phyloP scores from a whole-genome alignment of 1,140 invertebrate genomes.

The Zaprionus nigranus region DNA sequence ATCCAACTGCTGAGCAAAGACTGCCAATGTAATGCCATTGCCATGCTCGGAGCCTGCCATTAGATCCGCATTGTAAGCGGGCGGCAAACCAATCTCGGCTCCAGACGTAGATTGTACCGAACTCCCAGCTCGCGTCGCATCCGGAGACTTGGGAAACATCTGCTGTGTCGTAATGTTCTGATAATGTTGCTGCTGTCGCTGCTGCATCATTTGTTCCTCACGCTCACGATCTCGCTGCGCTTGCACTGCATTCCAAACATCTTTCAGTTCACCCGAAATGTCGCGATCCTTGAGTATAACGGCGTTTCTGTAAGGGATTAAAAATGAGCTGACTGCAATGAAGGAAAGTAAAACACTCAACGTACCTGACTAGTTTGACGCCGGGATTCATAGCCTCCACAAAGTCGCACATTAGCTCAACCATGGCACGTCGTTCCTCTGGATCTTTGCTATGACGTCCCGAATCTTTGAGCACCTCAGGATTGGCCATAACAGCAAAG shows the following conservation, averaged over 20 bases:
- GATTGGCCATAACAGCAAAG: constrained; percentile 90
- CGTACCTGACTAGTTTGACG: constrained; percentile 85
- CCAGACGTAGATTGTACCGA: constrained; percentile 39
- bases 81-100: constrained; percentile 47
- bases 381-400: constrained; percentile 89
- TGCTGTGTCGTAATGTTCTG: constrained; percentile 82
- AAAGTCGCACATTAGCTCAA: constrained; percentile 89
- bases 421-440: constrained; percentile 87
- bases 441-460: constrained; percentile 88
- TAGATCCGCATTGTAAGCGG: constrained; percentile 61
- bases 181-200: constrained; percentile 77
- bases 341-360: too few relatives aligned
- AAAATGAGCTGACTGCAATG: too few relatives aligned
- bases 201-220: constrained; percentile 84
- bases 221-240: constrained; percentile 87
- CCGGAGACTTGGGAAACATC: constrained; percentile 80
- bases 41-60: constrained; percentile 51
- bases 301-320: constrained; percentile 84
- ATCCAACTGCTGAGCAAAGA: constrained; percentile 73
- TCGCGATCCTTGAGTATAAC: constrained; percentile 88
- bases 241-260: constrained; percentile 89
- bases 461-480: constrained; percentile 88
- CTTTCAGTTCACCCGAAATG: constrained; percentile 89
- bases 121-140: constrained; percentile 62
- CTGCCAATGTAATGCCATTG: constrained; percentile 68